These are phyloP conservation scores for Bombus picipes DNA, from an alignment of 1,140 invertebrate species.

Conservation along the genomic window DNA sequence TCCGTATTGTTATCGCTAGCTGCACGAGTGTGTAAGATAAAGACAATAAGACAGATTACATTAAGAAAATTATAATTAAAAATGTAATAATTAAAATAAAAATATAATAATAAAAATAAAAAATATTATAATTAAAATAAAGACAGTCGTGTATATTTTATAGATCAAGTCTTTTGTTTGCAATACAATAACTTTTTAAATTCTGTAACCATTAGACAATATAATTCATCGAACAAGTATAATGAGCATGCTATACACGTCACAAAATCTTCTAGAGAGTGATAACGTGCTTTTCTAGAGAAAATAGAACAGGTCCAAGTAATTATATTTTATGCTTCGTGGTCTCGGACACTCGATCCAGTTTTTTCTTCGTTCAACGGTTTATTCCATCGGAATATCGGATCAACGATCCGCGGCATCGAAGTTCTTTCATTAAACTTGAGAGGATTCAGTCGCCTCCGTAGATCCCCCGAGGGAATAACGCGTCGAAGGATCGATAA, in stretches of 20 bases:
- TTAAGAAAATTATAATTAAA: too few relatives aligned
- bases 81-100: too few relatives aligned
- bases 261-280: neutral
- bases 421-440: slow-evolving; percentile 43
- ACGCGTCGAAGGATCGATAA: slow-evolving; percentile 28
- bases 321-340: slow-evolving; percentile 1
- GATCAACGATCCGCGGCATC: slow-evolving; percentile 17
- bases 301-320: neutral
- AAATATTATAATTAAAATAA: too few relatives aligned
- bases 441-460: neutral
- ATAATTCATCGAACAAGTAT: too few relatives aligned
- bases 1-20: too few relatives aligned
- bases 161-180: too few relatives aligned
- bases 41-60: too few relatives aligned
- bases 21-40: too few relatives aligned
- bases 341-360: neutral
- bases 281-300: neutral
- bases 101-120: too few relatives aligned
- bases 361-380: neutral
- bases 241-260: neutral
- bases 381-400: slow-evolving; percentile 18
- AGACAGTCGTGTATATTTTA: too few relatives aligned
- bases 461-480: neutral
- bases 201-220: too few relatives aligned
- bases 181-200: too few relatives aligned